phyloP scores from a whole-genome alignment of 2,113 vertebrate species.

The Polypterus bichir region DNA sequence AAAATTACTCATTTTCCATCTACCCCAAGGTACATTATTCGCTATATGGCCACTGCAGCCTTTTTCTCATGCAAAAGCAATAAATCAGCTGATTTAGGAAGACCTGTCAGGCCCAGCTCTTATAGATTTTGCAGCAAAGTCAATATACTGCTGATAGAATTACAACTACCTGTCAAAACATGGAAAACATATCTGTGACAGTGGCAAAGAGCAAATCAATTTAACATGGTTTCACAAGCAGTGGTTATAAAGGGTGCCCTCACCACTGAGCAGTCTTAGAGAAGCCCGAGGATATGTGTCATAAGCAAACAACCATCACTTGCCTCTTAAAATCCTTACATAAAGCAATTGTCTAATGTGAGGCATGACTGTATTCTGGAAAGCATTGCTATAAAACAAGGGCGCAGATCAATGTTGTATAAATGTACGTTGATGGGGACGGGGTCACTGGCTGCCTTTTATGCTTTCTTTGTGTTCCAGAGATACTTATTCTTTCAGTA shows the following conservation, averaged over 20 bases:
- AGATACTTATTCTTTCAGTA: no score
- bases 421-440: no score
- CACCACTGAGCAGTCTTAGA: not conserved
- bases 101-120: slow-evolving; percentile 42
- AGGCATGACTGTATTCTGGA: no score
- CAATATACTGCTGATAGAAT: slow-evolving; percentile 66
- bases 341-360: no score
- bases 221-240: slow-evolving; percentile 24
- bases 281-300: no score
- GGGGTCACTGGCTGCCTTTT: no score
- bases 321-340: no score
- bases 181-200: slow-evolving; percentile 55
- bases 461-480: no score
- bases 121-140: slow-evolving; percentile 56
- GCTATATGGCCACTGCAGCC: slow-evolving; percentile 23
- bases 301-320: no score
- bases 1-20: slow-evolving; percentile 51
- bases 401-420: no score
- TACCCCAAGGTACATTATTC: slow-evolving; percentile 35
- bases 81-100: slow-evolving; percentile 66
- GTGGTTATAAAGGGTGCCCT: slow-evolving; percentile 6
- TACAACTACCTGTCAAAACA: slow-evolving; percentile 70
- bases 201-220: slow-evolving; percentile 64
- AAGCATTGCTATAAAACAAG: no score
- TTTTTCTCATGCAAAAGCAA: slow-evolving; percentile 50